A percentile compares a stretch with the other conserved stretches of the same genome.
Conservation (phyloP, 2,113 vertebrate genomes). For the Melanerpes aurifrons region DNA sequence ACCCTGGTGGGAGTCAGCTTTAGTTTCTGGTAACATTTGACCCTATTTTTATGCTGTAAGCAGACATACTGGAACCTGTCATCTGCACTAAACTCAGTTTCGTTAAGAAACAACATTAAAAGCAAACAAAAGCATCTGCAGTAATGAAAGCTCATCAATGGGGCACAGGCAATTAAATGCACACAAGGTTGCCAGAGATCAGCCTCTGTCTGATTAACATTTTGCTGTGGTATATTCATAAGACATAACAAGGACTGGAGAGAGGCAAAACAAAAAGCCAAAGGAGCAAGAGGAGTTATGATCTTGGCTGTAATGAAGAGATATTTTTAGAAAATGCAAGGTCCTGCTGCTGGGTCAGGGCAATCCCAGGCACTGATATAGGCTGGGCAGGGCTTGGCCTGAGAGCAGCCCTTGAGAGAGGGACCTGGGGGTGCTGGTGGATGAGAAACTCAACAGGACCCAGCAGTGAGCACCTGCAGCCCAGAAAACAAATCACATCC, state of each 20-base stretch:
- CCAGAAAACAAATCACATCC: no score
- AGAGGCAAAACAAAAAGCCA: neutral
- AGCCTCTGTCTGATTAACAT: neutral
- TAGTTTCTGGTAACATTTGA: neutral
- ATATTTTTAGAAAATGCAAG: neutral
- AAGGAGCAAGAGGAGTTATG: neutral
- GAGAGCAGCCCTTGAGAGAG: no score
- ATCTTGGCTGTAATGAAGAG: fast-evolving
- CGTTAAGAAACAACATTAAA: no score
- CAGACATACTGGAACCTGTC: neutral
- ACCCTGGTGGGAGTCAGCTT: neutral
- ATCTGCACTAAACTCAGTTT: neutral
- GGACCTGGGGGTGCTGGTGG: no score
- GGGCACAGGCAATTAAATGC: neutral
- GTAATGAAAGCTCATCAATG: neutral
- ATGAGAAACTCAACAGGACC: no score
- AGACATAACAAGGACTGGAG: neutral
- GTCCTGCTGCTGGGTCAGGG: no score
- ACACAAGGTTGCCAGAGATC: neutral
- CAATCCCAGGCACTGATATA: no score
- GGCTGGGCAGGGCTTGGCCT: no score
- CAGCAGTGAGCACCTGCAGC: no score
- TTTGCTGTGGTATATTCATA: neutral
- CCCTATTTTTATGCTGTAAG: neutral
- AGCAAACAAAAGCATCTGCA: neutral